Evolutionary conservation across 2,113 vertebrate genomes (phyloP), one percentile per base, ranked within the genome.

Genomic region (Gobio gobio): DNA sequence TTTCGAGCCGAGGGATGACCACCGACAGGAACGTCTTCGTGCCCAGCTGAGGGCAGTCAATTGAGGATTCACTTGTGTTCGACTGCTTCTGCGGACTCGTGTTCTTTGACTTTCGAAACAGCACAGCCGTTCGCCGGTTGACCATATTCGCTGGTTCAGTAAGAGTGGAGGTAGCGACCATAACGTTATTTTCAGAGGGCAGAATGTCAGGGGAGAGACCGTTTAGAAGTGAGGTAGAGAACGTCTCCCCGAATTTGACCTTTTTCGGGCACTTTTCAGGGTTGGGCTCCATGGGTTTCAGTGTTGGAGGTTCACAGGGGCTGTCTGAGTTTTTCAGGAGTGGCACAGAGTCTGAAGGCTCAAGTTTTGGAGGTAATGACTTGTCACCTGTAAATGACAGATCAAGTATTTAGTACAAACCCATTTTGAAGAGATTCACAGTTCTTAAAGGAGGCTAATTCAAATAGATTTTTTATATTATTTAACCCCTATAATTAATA

Each of bases 1-100:
- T 98, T 95, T 99, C 98, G 92, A 99, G 95, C 87, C 98, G 96
- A 91, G 98, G 98, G 93, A 99, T 97, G 90, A 99, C 98, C 93
- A 99, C 98, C 36, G 98, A 99, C 91, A 99, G 95, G 95, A 99
- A 98, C 92, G 98, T 98, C 94, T 98, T 99, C 92, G 97, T 94
- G 88, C 97, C 98, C 90, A 98, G 95, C 90, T 97, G 95, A 85
- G 95, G 94, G 90, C 95, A 95, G 90, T 90, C 94, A 90, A 94
- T 90, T 90, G 95, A 92, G 77, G 93, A 94, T 89, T 97, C 96
- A 88, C 92, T 94, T 88, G 90, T 93, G 93, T 94, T 96, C 91
- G 94, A 91, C 86, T 95, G 94, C 94, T 98, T 98, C 95, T 97
- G 98, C 79, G 97, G 97, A 94, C 97, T 98, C 40, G 40, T 7